phyloP scores from a whole-genome alignment of 2,113 vertebrate genomes.

The Thinocorus orbignyianus region DNA sequence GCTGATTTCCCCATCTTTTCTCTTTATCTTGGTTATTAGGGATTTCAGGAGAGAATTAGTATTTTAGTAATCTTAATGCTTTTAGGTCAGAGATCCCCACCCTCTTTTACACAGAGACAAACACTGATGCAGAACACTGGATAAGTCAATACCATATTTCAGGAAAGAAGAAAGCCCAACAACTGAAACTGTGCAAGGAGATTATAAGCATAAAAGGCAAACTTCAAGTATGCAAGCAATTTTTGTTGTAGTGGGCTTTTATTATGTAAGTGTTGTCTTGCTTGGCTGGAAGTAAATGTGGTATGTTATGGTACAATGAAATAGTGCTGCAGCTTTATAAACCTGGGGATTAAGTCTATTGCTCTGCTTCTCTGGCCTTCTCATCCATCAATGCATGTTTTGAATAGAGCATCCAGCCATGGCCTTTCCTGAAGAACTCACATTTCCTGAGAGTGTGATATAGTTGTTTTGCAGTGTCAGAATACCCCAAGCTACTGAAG shows the following conservation, averaged over 20 bases:
- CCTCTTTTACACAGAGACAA: background rate
- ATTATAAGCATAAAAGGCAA: background rate
- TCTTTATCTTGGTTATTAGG: background rate
- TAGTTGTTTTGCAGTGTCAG: background rate
- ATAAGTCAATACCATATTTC: background rate
- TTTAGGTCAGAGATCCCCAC: background rate
- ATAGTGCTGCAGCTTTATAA: background rate
- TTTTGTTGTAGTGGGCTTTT: background rate
- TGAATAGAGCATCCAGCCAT: background rate
- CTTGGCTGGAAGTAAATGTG: background rate
- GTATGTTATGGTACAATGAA: background rate
- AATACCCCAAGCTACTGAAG: background rate
- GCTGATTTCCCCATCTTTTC: background rate
- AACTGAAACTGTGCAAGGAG: background rate
- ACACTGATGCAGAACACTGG: background rate
- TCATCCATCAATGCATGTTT: background rate
- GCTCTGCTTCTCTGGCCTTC: background rate
- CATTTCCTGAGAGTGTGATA: background rate
- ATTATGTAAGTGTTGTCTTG: background rate
- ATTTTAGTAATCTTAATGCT: background rate
- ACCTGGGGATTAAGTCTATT: background rate
- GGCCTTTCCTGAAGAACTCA: background rate
- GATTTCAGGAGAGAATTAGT: background rate
- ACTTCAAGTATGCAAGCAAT: background rate
- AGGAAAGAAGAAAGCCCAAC: background rate